A percentile compares a stretch with the other conserved stretches of the same genome.
These are phyloP conservation scores for Hycleus phaleratus DNA, from an alignment of 1,140 invertebrate genomes.

Conservation along the genomic window DNA sequence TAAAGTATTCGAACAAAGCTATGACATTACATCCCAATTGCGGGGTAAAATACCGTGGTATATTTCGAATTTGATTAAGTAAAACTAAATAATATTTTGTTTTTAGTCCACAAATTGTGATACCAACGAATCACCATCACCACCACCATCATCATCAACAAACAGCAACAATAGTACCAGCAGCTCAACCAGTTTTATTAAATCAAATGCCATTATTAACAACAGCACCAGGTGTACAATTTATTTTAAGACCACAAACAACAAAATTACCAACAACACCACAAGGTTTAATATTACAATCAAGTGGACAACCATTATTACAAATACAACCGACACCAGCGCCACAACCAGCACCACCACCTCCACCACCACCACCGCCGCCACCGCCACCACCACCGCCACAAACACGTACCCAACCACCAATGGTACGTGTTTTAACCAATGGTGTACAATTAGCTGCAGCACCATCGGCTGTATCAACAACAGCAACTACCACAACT, in stretches of 20 bases:
- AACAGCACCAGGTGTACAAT: conserved; percentile 44
- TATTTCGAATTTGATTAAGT: too few relatives aligned
- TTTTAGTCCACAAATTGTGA: conserved; percentile 37
- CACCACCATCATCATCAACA: conserved; percentile 17
- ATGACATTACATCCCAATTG: too few relatives aligned
- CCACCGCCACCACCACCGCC: conserved; percentile 34
- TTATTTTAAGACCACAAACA: conserved; percentile 45
- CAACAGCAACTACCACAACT: conserved; percentile 30
- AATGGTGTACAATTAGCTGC: conserved; percentile 42
- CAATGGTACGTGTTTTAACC: conserved; percentile 44
- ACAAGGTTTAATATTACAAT: conserved; percentile 39
- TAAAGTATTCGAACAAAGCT: too few relatives aligned
- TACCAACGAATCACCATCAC: conserved; percentile 19
- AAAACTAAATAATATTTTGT: background rate
- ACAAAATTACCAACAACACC: conserved; percentile 38
- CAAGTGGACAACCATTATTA: conserved; percentile 31
- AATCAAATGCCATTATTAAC: conserved; percentile 39
- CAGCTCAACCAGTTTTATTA: conserved; percentile 36
- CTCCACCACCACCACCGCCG: conserved; percentile 15
- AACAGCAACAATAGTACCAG: conserved; percentile 34
- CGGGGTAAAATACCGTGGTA: too few relatives aligned
- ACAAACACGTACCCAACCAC: conserved; percentile 9
- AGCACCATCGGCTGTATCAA: conserved; percentile 38
- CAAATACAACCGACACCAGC: conserved; percentile 38
- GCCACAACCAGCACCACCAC: conserved; percentile 22